Evolutionary conservation across 2,113 vertebrate genomes (phyloP), one percentile per base, ranked within the genome.

Genomic region (Callospermophilus lateralis): DNA sequence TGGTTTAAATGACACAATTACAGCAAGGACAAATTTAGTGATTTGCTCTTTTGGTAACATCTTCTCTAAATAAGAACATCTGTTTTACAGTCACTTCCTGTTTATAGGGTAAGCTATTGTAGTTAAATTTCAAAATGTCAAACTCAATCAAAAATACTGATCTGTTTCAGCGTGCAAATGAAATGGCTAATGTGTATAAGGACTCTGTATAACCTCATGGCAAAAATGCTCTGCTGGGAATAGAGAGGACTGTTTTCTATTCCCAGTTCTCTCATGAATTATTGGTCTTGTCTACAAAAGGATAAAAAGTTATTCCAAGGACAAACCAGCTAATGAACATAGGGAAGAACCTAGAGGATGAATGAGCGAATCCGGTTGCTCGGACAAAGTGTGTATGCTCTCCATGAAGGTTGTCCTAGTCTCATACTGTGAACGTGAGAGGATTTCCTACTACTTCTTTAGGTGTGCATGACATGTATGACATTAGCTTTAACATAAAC

Each of bases 91-190:
- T 97, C 94, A 94, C 84, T 98, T 88, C 95, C 85, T 97, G 92
- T 91, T 98, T 98, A 83, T 90, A 97, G 93, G 87, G 67, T 97
- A 90, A 98, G 96, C 91, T 95, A 90, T 91, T 97, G 92, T 94
- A 97, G 80, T 98, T 97, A 97, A 96, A 98, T 98, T 98, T 98
- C 97, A 95, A 98, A 98, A 98, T 97, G 96, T 96, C 96, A 98
- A 83, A 97, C 96, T 98, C 84, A 97, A 73, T 97, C 90, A 98
- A 95, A 97, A 97, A 98, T 96, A 97, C 84, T 94, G 65, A 97
- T 96, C 95, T 61, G 16, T 45, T 96, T 95, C 92, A 89, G 10
- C 89, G 74, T 51, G 84, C 90, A 48, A 94, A 70, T 28, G 92
- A 78, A 97, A 97, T 55, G 95, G 94, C 37, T 96, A 53, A 93